These are phyloP conservation scores for Drosophila lutescens DNA, from an alignment of 2,888 invertebrate genomes.

Conservation along the genomic window DNA sequence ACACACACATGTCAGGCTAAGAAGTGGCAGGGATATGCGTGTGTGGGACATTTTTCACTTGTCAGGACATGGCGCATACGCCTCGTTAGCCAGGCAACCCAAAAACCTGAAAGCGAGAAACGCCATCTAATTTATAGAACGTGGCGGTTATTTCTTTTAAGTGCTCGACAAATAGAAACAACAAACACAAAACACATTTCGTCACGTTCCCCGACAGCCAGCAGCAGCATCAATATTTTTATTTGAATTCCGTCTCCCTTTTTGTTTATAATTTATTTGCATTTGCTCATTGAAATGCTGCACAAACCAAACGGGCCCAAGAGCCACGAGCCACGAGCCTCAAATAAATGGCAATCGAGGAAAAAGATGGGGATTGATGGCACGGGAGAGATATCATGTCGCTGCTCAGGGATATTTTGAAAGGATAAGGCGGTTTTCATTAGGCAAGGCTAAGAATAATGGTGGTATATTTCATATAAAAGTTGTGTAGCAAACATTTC, in stretches of 20 bases:
- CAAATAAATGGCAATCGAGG: slow-evolving; percentile 72
- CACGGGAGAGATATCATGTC: slow-evolving; percentile 7
- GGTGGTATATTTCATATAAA: background rate
- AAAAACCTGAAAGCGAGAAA: slow-evolving; percentile 48
- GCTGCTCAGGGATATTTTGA: slow-evolving; percentile 37
- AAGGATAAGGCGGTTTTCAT: background rate
- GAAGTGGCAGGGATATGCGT: slow-evolving; percentile 50
- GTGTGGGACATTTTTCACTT: slow-evolving; percentile 46
- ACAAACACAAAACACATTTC: slow-evolving; percentile 60
- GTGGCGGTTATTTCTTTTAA: slow-evolving; percentile 61
- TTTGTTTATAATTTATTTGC: slow-evolving; percentile 76
- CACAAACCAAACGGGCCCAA: slow-evolving; percentile 57
- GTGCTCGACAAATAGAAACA: slow-evolving; percentile 50
- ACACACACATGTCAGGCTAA: slow-evolving; percentile 12
- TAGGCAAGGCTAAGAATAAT: background rate
- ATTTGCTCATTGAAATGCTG: slow-evolving; percentile 77
- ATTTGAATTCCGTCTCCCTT: slow-evolving; percentile 58
- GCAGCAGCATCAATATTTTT: slow-evolving; percentile 71
- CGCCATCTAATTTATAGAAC: slow-evolving; percentile 73
- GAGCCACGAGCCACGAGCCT: slow-evolving; percentile 60
- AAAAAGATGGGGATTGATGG: slow-evolving; percentile 28
- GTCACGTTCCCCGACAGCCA: slow-evolving; percentile 59
- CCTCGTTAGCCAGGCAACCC: slow-evolving; percentile 57
- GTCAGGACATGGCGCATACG: slow-evolving; percentile 58
- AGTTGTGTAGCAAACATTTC: background rate